phyloP scores from a whole-genome alignment of 1,140 invertebrate species.

The Littorina saxatilis region DNA sequence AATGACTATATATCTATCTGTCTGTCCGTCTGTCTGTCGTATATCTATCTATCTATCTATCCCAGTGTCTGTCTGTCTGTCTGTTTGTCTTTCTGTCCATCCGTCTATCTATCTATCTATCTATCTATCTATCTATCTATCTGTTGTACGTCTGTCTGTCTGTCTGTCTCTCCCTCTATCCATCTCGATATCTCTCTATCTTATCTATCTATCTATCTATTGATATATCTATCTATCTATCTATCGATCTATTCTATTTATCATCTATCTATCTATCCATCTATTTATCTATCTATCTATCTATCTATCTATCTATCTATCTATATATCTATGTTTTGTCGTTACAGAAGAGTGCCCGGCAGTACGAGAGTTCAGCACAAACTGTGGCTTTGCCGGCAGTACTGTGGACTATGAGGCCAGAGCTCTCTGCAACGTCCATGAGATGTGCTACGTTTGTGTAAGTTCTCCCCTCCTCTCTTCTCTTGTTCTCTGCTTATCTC shows the following conservation, averaged over 20 bases:
- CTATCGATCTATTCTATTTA: no score
- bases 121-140: no score
- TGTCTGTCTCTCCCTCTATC: background rate
- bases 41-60: no score
- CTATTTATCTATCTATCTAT: no score
- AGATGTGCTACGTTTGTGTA: conserved; percentile 65
- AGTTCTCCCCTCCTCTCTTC: conserved; percentile 41
- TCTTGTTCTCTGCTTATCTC: background rate
- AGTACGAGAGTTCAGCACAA: conserved; percentile 46
- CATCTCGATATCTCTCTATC: background rate
- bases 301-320: background rate
- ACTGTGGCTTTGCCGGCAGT: conserved; percentile 57
- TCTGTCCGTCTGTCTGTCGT: no score
- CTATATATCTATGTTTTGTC: background rate
- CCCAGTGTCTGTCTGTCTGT: no score
- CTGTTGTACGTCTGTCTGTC: no score
- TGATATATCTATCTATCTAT: no score
- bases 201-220: no score
- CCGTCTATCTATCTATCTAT: background rate
- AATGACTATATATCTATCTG: no score
- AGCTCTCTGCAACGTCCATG: conserved; percentile 62
- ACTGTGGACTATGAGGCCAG: conserved; percentile 58
- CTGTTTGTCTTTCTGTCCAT: no score
- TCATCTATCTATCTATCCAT: no score
- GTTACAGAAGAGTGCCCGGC: conserved; percentile 54